Conservation (phyloP, 2,113 vertebrate species). For the Oryzias javanicus region DNA sequence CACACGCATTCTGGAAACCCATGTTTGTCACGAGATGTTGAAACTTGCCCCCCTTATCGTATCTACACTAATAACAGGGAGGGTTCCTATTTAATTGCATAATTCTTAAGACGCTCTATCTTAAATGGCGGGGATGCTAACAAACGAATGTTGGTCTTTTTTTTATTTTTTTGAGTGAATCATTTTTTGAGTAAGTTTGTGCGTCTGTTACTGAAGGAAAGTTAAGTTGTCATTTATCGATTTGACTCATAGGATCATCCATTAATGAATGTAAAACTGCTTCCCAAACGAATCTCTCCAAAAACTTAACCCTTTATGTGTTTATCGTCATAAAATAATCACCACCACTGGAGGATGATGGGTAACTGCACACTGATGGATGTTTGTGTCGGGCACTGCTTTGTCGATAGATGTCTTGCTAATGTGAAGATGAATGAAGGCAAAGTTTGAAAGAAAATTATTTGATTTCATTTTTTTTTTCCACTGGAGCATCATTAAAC, state of each 20-base stretch:
- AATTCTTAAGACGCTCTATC: constrained; percentile 58
- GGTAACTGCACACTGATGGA: constrained; percentile 1
- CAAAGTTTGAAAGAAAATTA: not conserved
- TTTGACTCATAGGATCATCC: constrained; percentile 27
- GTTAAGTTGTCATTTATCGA: constrained; percentile 18
- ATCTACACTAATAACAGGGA: constrained; percentile 58
- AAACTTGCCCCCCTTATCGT: constrained; percentile 44
- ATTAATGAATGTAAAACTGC: constrained; percentile 63
- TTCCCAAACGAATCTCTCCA: constrained; percentile 24
- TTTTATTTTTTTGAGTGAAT: constrained; percentile 49
- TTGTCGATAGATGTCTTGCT: constrained; percentile 1
- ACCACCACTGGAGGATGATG: not conserved
- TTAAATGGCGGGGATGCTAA: constrained; percentile 51
- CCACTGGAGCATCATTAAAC: constrained; percentile 24
- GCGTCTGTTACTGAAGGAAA: constrained; percentile 24
- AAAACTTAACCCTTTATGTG: constrained; percentile 16
- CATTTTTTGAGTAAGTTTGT: constrained; percentile 25
- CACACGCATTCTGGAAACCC: constrained; percentile 16
- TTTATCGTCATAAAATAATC: constrained; percentile 5
- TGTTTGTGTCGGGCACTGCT: constrained; percentile 7
- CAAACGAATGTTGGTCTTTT: constrained; percentile 51
- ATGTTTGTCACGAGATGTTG: constrained; percentile 32
- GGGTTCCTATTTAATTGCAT: constrained; percentile 63
- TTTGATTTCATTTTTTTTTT: constrained; percentile 8
- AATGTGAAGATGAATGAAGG: not conserved